phyloP scores from a whole-genome alignment of 2,888 invertebrate genomes.

The Cyclophora punctaria region DNA sequence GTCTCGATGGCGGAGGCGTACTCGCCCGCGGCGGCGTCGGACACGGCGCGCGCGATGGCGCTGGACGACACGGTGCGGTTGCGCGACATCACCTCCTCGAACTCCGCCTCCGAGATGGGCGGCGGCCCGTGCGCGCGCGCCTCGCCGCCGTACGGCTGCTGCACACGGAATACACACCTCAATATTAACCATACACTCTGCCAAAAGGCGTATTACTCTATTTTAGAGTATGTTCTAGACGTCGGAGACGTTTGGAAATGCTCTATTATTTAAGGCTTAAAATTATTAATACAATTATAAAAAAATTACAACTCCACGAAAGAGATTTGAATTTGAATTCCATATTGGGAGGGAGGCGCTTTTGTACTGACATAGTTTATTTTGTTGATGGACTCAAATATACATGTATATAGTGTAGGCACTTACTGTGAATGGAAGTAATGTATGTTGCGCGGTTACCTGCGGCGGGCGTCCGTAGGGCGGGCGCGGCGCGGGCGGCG shows the following conservation, averaged over 20 bases:
- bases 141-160: conserved; percentile 25
- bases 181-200: no score
- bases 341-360: no score
- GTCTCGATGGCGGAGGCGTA: conserved; percentile 99
- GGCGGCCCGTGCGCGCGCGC: conserved; percentile 28
- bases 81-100: conserved; percentile 95
- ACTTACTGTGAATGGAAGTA: not conserved
- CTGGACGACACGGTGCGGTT: conserved; percentile 98
- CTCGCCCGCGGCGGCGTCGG: conserved; percentile 97
- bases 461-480: conserved; percentile 79
- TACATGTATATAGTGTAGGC: no score
- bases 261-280: no score
- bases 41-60: conserved; percentile 97
- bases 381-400: no score
- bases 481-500: conserved; percentile 61
- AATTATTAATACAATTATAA: no score
- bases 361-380: no score
- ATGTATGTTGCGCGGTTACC: conserved; percentile 26
- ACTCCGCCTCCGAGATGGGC: conserved; percentile 90
- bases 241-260: no score
- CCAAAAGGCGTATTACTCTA: no score
- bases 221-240: no score
- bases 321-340: no score
- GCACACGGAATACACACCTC: not conserved
- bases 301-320: no score